Evolutionary conservation across 2,113 vertebrate species (phyloP), one percentile per base, ranked within the genome.

Genomic region (Coptodon bakossiorum): DNA sequence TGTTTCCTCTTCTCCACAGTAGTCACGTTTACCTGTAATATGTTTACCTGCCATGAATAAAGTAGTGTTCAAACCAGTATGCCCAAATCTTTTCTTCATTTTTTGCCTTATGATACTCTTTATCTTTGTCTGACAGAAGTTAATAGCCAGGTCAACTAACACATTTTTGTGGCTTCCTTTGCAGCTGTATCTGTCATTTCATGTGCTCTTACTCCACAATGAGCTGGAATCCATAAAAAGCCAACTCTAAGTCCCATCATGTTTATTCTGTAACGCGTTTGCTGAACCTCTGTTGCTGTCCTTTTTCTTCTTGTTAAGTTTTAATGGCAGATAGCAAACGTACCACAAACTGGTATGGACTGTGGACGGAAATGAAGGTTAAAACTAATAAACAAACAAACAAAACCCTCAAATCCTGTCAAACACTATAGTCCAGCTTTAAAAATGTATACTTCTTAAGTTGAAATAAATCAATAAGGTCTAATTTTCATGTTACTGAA

Each of bases 301-400:
- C 31, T 36, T 19, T 11, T 63, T 36, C 59, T 63, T 36, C 59
- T 3, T 19, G 59, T 36, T 36, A 63, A 36, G 17, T 0, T 63
- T 63, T 63, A 63, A 36, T 63, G 31, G 59, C 9, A 10, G 4
- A 38, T 38, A 38, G 38, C 31, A 63, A 63, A 63, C 3, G 36
- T 63, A 1, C 31, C 29, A 7, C 59, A 34, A 11, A 36, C 59
- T 36, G 31, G 31, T 63, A 63, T 11, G 9, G 59, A 7, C 59
- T 63, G 17, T 63, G 3, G 59, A 36, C 0, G 0, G 31, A 63
- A n/a, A 63, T 63, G 31, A n/a, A 36, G 4, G 0, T 63, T 19
- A 63, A 19, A 63, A 11, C 31, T 36, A 22, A 22, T 7, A 50
- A 5, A 50, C 52, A 19, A 31, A 59, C 27, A 31, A 31, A 31